Conservation (phyloP, 2,888 invertebrate genomes). For the Tetanocera ferruginea region DNA sequence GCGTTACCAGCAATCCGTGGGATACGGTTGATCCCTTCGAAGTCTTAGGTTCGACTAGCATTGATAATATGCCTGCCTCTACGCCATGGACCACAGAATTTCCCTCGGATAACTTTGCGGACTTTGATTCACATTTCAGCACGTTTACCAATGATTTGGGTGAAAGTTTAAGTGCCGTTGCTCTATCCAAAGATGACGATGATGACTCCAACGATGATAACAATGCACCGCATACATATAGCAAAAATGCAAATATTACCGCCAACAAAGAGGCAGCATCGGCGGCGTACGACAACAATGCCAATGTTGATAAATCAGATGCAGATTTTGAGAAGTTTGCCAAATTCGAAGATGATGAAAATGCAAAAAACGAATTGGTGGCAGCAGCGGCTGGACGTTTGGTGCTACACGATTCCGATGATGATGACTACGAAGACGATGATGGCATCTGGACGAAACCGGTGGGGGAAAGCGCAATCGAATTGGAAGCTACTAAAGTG, state of each 20-base stretch:
- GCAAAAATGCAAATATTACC: background rate
- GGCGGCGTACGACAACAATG: conserved; percentile 66
- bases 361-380: conserved; percentile 46
- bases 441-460: conserved; percentile 67
- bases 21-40: conserved; percentile 60
- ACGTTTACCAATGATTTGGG: conserved; percentile 62
- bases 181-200: conserved; percentile 3
- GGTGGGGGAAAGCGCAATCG: conserved; percentile 52
- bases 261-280: conserved; percentile 34
- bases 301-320: conserved; percentile 63
- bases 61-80: conserved; percentile 38
- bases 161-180: conserved; percentile 47
- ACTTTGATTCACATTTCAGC: conserved; percentile 68
- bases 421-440: conserved; percentile 60
- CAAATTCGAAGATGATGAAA: conserved; percentile 42
- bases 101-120: conserved; percentile 65
- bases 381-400: conserved; percentile 51
- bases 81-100: conserved; percentile 62
- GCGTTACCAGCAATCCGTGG: conserved; percentile 59
- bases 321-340: conserved; percentile 19
- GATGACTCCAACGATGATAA: background rate
- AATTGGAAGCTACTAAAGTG: conserved; percentile 11
- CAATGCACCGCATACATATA: conserved; percentile 11
- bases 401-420: conserved; percentile 56
- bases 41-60: conserved; percentile 53